Percentiles rank a stretch among this genome's conserved stretches.
Evolutionary conservation across 2,797 vertebrate species (phyloP).

Genomic region (Karalla daura): DNA sequence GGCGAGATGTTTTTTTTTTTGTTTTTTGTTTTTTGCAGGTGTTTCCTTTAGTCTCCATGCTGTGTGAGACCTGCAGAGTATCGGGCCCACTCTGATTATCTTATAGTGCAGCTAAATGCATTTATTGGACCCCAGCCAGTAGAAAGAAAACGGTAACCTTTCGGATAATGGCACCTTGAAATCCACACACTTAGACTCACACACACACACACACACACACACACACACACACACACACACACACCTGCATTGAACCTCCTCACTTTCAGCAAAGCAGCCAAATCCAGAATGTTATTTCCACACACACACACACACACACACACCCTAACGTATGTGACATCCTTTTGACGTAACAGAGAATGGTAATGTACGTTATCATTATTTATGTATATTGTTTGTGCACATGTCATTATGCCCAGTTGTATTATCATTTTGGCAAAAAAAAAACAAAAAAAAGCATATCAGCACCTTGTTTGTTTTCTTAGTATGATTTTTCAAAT

Average conservation of each 20-base stretch:
- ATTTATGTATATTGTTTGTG: constrained; percentile 81
- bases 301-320: constrained; percentile 52
- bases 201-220: constrained; percentile 32
- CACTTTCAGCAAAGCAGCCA: constrained; percentile 52
- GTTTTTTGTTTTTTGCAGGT: constrained; percentile 1
- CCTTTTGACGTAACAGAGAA: constrained; percentile 61
- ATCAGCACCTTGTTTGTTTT: constrained; percentile 87
- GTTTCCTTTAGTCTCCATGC: constrained; percentile 11
- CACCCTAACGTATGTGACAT: constrained; percentile 44
- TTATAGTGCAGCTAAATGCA: constrained; percentile 71
- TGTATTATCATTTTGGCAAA: constrained; percentile 80
- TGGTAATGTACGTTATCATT: constrained; percentile 69
- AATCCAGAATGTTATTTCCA: constrained; percentile 57
- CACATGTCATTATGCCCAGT: constrained; percentile 78
- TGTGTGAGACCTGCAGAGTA: constrained; percentile 46
- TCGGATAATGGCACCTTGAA: constrained; percentile 66
- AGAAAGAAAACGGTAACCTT: constrained; percentile 57
- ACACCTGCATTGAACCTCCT: constrained; percentile 25
- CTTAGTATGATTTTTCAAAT: constrained; percentile 74
- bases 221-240: constrained; percentile 16
- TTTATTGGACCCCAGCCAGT: constrained; percentile 70
- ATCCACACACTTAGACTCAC: constrained; percentile 30
- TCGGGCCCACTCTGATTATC: constrained; percentile 48
- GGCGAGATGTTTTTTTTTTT: constrained; percentile 40
- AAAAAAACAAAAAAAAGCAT: no score